phyloP scores from a whole-genome alignment of 1,140 invertebrate species.

The Popillia japonica region DNA sequence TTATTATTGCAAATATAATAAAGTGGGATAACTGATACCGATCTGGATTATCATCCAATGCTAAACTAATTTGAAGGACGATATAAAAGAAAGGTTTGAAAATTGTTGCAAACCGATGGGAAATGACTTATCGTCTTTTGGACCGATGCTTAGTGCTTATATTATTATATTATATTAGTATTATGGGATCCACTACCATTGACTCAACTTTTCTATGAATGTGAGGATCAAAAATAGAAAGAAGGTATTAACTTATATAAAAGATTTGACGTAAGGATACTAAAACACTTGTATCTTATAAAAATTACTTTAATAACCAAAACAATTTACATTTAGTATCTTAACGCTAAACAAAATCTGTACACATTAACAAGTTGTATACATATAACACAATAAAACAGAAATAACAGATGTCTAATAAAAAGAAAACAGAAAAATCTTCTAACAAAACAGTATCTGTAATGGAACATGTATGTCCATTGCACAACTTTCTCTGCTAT shows the following conservation, averaged over 20 bases:
- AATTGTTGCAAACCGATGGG: no score
- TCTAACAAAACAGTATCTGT: slow-evolving; percentile 1
- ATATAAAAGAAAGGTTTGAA: no score
- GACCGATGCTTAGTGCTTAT: no score
- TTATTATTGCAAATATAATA: no score
- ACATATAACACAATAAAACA: slow-evolving; percentile 16
- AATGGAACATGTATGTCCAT: slow-evolving; percentile 9
- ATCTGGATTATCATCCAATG: no score
- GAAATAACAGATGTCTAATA: slow-evolving; percentile 21
- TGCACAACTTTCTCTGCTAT: not conserved
- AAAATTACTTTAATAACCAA: slow-evolving; percentile 29
- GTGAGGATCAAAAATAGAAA: no score
- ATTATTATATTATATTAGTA: no score
- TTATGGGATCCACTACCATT: no score
- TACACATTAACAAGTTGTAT: slow-evolving; percentile 8
- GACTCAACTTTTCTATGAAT: no score
- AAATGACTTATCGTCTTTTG: no score
- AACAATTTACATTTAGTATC: slow-evolving; percentile 24
- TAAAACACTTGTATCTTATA: not conserved
- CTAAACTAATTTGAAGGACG: no score
- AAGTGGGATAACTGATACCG: no score
- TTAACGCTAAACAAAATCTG: slow-evolving; percentile 17
- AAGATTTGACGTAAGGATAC: not conserved
- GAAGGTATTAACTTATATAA: not conserved
- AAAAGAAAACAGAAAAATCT: not conserved